phyloP scores from a whole-genome alignment of 2,797 vertebrate species.

The Tapirus indicus region DNA sequence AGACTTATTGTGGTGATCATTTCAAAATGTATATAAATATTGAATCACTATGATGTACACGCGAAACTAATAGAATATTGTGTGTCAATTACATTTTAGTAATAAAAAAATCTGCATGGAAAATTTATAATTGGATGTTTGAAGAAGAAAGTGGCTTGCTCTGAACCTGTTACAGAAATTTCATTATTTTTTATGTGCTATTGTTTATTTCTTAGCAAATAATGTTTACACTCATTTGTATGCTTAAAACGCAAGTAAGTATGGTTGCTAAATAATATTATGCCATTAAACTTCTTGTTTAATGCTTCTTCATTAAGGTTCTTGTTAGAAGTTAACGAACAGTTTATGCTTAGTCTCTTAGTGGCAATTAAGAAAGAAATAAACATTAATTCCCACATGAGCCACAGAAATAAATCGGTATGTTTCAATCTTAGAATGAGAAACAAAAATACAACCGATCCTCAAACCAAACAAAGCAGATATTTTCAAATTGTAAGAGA shows the following conservation, averaged over 20 bases:
- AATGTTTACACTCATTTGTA: conserved; percentile 37
- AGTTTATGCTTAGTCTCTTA: conserved; percentile 25
- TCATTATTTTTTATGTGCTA: neutral
- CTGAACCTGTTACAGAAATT: neutral
- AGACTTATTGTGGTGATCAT: no score
- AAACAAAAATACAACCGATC: conserved; percentile 56
- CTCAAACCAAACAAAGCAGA: conserved; percentile 29
- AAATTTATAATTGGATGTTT: neutral
- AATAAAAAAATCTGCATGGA: neutral
- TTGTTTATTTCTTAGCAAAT: conserved; percentile 9
- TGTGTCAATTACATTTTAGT: no score
- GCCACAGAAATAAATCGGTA: conserved; percentile 50
- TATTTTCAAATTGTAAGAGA: conserved; percentile 3
- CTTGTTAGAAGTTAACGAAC: conserved; percentile 29
- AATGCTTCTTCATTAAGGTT: neutral
- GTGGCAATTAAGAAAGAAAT: conserved; percentile 51
- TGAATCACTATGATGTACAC: no score
- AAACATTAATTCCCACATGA: conserved; percentile 25
- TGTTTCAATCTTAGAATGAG: conserved; percentile 32
- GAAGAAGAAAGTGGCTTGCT: neutral
- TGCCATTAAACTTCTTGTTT: conserved; percentile 33
- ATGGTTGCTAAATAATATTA: neutral
- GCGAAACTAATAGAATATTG: no score
- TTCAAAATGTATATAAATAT: no score
- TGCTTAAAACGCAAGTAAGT: neutral